Conservation (phyloP, 2,113 vertebrate species). For the Megaceryle maxima region DNA sequence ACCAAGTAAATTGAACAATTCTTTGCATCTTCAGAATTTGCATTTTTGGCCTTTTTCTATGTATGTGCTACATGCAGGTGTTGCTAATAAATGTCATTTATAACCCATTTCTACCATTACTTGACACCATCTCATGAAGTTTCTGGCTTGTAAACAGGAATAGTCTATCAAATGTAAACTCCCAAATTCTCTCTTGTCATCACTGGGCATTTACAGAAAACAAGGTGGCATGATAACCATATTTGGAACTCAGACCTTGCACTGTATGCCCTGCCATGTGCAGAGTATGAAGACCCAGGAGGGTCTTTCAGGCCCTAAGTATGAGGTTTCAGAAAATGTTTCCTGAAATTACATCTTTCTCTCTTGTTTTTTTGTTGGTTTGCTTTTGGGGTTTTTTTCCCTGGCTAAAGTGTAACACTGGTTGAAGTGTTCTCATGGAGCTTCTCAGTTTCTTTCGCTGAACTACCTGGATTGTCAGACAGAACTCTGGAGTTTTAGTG, state of each 20-base stretch:
- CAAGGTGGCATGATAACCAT: background rate
- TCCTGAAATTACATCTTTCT: background rate
- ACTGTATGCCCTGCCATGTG: background rate
- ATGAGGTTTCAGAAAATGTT: background rate
- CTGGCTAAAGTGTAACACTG: background rate
- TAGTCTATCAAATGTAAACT: background rate
- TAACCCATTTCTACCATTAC: background rate
- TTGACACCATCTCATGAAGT: background rate
- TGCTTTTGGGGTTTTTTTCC: background rate
- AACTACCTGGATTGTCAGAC: background rate
- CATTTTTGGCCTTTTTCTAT: background rate
- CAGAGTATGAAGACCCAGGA: background rate
- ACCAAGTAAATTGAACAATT: background rate
- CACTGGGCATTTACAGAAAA: background rate
- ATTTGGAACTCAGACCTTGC: background rate
- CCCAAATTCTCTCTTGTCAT: background rate
- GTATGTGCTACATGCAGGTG: background rate
- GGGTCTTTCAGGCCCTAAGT: background rate
- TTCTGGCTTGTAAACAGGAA: background rate
- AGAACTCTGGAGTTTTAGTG: background rate
- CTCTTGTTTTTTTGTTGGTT: background rate
- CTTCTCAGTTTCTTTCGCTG: background rate
- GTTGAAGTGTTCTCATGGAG: background rate
- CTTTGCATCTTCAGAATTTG: background rate
- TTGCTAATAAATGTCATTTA: background rate